Base-by-base conservation (phyloP, 2,113 vertebrate genomes). In the Gopherus flavomarginatus region DNA sequence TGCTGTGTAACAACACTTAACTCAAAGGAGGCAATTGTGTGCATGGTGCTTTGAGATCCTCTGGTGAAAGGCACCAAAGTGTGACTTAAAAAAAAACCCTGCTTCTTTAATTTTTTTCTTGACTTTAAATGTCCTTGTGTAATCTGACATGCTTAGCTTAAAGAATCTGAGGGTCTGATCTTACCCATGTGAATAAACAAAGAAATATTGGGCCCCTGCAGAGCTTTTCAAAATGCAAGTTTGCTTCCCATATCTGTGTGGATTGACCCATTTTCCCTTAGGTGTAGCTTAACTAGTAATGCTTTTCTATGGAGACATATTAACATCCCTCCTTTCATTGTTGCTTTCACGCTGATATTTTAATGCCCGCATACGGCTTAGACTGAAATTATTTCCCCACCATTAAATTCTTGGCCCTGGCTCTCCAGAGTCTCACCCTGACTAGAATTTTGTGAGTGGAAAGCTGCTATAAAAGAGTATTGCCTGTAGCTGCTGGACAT, bases 1-100 rank as follows among this genome's bases (percentile, higher is more conserved):
- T 1, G 3, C 31, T 10, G 35, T 11, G 0, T 22, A 44, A 44
- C 4, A 7, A n/a, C 49, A 4, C 1, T 0, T 80, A 7, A 31
- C 6, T 29, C 65, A 3, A 52, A 47, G 49, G 47, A 29, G 11
- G 53, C 1, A 29, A 24, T 29, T 4, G 1, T 6, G 5, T 1
- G 19, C 86, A 11, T 6, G 27, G 54, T 3, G 47, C 42, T 75
- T 19, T 16, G 54, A 49, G 88, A 88, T 38, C 16, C 57, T 42
- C 26, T 1, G 35, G 24, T 35, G 78, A 11, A 42, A n/a, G 42
- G 54, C 2, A 0, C 42, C 35, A 1, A 7, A 38, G 83, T 42
- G 62, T 21, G 35, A 19, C 62, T n/a, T n/a, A n/a, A 65, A 65
- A 65, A 65, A 65, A 35, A 19, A 2, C 16, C 3, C 62, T 59